Percentiles rank a stretch among this genome's conserved stretches.
phyloP scores from a whole-genome alignment of 2,797 vertebrate genomes.

The Lithobates sylvaticus region DNA sequence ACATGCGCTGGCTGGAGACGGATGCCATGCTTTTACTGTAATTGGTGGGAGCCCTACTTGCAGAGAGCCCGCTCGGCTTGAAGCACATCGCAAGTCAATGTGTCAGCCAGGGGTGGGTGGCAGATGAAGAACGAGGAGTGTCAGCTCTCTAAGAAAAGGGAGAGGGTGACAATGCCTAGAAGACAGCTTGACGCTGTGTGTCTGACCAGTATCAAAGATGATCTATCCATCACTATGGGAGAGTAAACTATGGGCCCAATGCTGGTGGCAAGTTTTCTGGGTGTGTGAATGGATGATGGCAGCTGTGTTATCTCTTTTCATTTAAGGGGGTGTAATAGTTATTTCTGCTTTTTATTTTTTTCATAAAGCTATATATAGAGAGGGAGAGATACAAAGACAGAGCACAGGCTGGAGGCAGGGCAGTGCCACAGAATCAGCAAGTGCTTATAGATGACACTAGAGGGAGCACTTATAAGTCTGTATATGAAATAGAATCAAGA shows the following conservation, averaged over 20 bases:
- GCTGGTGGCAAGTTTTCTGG: not conserved
- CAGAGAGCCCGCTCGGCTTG: not conserved
- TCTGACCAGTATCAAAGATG: not conserved
- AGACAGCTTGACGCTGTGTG: not conserved
- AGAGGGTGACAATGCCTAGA: not conserved
- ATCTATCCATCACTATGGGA: not conserved
- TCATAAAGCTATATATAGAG: too few relatives aligned
- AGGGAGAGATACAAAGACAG: too few relatives aligned
- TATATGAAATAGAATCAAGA: not conserved
- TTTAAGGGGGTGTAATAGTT: not conserved
- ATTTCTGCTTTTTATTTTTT: too few relatives aligned
- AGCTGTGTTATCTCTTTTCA: not conserved
- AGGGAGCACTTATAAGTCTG: not conserved
- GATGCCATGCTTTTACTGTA: slow-evolving; percentile 15
- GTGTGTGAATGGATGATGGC: not conserved
- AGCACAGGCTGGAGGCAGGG: not conserved
- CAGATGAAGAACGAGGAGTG: not conserved
- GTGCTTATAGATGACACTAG: not conserved
- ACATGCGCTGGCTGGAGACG: not conserved
- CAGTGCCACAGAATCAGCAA: not conserved
- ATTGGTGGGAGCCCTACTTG: slow-evolving; percentile 1
- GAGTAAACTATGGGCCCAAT: not conserved
- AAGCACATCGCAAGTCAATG: not conserved
- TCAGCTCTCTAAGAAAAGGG: slow-evolving; percentile 8
- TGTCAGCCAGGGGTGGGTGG: not conserved